phyloP scores from a whole-genome alignment of 2,888 invertebrate species.

The Dysmachus trigonus region DNA sequence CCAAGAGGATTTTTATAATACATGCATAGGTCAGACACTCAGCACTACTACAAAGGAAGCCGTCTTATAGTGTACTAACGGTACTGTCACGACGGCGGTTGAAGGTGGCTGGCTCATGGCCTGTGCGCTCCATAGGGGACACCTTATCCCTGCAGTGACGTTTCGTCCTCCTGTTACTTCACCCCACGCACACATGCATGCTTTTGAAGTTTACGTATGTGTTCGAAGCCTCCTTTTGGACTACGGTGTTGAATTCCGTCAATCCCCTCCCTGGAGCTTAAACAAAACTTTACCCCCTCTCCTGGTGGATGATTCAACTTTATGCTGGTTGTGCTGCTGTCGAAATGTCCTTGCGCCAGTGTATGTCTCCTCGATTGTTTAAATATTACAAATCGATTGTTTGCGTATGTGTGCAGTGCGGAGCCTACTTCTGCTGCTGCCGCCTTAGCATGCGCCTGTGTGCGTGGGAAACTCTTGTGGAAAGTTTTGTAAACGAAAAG shows the following conservation, averaged over 20 bases:
- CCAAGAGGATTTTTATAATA: not conserved
- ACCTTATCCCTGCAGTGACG: constrained; percentile 26
- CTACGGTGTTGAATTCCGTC: not conserved
- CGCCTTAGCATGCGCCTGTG: not conserved
- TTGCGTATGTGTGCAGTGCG: not conserved
- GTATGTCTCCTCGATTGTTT: not conserved
- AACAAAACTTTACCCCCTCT: constrained; percentile 12
- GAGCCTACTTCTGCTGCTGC: too few species aligned
- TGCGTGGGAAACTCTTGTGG: not conserved
- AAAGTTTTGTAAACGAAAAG: constrained; percentile 30
- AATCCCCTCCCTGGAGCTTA: not conserved
- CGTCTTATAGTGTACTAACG: not conserved
- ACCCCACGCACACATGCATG: not conserved
- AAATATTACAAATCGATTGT: not conserved
- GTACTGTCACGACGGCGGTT: not conserved
- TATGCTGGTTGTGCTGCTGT: constrained; percentile 17
- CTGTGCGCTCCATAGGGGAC: not conserved
- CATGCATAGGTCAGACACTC: not conserved
- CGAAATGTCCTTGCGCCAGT: not conserved
- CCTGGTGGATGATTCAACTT: constrained; percentile 7
- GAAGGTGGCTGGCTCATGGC: not conserved
- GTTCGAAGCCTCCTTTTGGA: not conserved
- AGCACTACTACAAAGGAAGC: not conserved
- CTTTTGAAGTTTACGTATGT: not conserved
- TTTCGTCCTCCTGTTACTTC: constrained; percentile 14